Evolutionary conservation across 2,888 invertebrate genomes (phyloP).

Genomic region (Onchidella celtica): DNA sequence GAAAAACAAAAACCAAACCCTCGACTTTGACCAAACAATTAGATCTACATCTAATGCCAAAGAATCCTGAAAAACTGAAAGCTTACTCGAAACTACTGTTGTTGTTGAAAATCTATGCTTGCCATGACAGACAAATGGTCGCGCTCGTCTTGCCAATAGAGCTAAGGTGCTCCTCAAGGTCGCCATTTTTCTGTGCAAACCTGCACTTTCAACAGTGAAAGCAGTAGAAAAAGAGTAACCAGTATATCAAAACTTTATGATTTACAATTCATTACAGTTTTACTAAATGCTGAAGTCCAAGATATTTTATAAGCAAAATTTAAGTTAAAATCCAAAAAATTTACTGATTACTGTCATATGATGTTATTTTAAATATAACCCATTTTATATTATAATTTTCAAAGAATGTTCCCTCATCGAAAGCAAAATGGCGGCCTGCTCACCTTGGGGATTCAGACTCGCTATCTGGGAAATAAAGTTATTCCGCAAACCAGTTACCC

Average conservation of each 20-base stretch:
- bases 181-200: conserved; percentile 49
- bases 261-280: not conserved
- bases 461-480: not conserved
- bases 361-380: not conserved
- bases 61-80: too few relatives aligned
- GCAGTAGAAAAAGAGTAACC: conserved; percentile 37
- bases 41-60: too few relatives aligned
- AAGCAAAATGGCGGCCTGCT: conserved; percentile 23
- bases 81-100: conserved; percentile 25
- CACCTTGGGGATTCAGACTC: conserved; percentile 6
- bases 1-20: too few relatives aligned
- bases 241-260: too few relatives aligned
- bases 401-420: not conserved
- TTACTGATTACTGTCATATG: not conserved
- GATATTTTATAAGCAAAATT: too few relatives aligned
- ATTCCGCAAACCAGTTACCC: not conserved
- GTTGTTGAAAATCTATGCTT: conserved; percentile 25
- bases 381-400: not conserved
- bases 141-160: conserved; percentile 31
- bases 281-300: not conserved
- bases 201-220: not conserved
- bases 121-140: conserved; percentile 34
- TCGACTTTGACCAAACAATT: too few relatives aligned
- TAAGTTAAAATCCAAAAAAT: not conserved
- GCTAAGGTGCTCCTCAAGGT: conserved; percentile 47